These are phyloP conservation scores for Melitaea cinxia DNA, from an alignment of 1,140 invertebrate species.

Conservation along the genomic window DNA sequence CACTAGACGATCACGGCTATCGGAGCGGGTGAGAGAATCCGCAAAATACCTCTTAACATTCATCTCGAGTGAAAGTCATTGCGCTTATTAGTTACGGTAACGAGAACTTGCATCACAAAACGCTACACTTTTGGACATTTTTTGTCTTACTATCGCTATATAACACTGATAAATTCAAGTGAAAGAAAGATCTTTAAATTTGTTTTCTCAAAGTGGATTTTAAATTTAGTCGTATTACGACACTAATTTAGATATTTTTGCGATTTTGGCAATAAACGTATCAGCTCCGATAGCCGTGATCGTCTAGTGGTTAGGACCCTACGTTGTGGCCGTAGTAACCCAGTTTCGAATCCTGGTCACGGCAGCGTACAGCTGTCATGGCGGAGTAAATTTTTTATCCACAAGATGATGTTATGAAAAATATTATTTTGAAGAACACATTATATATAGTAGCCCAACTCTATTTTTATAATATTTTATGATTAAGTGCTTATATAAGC, in stretches of 20 bases:
- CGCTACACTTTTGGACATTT: not conserved
- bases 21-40: constrained; percentile 13
- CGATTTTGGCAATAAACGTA: not conserved
- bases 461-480: no score
- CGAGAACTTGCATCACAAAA: not conserved
- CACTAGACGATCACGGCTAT: constrained; percentile 47
- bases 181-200: not conserved
- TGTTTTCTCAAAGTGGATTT: not conserved
- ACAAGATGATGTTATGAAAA: not conserved
- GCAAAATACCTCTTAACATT: not conserved
- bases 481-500: no score
- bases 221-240: not conserved
- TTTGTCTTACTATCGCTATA: not conserved
- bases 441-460: not conserved
- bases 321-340: constrained; percentile 81
- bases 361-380: constrained; percentile 67
- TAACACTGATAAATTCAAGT: constrained; percentile 4
- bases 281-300: constrained; percentile 85
- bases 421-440: no score
- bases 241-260: not conserved
- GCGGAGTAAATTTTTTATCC: constrained; percentile 1
- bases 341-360: constrained; percentile 80
- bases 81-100: not conserved
- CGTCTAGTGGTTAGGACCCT: constrained; percentile 88
- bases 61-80: not conserved